Conservation (phyloP, 2,797 vertebrate species). For the Cirrhinus molitorella region DNA sequence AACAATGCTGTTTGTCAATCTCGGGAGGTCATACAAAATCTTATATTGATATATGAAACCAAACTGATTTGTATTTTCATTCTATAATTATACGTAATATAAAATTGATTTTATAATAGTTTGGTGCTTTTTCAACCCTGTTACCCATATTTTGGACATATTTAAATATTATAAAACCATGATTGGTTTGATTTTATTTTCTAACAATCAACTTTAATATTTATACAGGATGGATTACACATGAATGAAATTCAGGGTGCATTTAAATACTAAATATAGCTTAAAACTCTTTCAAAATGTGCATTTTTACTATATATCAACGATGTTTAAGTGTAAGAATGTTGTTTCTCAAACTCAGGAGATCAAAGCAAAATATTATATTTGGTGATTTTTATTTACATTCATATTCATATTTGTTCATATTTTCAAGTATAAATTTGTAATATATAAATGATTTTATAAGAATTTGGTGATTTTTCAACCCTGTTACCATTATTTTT, state of each 20-base stretch:
- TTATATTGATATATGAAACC: neutral
- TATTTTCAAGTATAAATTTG: neutral
- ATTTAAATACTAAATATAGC: accelerated
- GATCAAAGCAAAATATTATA: neutral
- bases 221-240: neutral
- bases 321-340: neutral
- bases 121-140: neutral
- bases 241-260: neutral
- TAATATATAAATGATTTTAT: neutral
- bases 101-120: neutral
- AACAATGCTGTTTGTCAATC: neutral
- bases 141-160: neutral
- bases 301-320: too few species aligned
- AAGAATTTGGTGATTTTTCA: neutral
- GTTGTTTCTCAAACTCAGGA: neutral
- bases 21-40: neutral
- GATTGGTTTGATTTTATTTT: neutral
- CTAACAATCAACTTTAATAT: neutral
- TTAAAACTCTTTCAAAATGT: too few species aligned
- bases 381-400: neutral
- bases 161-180: neutral
- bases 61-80: neutral
- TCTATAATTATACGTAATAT: neutral
- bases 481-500: neutral
- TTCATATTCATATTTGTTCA: too few species aligned